Evolutionary conservation across 2,888 invertebrate species (phyloP).

Genomic region (Tetragonisca angustula): DNA sequence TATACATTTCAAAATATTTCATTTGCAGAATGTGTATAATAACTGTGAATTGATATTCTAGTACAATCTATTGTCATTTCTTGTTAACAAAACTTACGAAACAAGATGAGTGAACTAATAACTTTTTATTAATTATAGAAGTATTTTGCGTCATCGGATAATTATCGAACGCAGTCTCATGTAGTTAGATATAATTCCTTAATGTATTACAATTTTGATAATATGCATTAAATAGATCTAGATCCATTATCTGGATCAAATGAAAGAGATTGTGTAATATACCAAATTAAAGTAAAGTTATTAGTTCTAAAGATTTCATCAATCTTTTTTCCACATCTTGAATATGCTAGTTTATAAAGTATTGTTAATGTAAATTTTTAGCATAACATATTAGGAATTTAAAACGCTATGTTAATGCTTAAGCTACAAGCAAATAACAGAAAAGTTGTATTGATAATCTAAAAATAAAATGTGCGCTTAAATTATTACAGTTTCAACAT

Average conservation of each 20-base stretch:
- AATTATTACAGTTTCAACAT: slow-evolving; percentile 70
- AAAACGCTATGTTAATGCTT: slow-evolving; percentile 64
- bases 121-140: slow-evolving; percentile 46
- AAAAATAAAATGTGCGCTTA: slow-evolving; percentile 71
- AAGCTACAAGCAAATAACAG: slow-evolving; percentile 66
- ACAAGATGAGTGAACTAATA: slow-evolving; percentile 56
- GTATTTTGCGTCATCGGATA: neutral
- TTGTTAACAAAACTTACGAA: slow-evolving; percentile 67
- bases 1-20: slow-evolving; percentile 61
- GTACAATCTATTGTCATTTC: slow-evolving; percentile 58
- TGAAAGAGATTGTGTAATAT: slow-evolving; percentile 24
- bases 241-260: neutral
- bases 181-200: slow-evolving; percentile 5
- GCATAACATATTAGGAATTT: slow-evolving; percentile 57
- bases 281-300: slow-evolving; percentile 59
- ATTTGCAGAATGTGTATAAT: slow-evolving; percentile 50
- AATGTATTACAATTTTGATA: slow-evolving; percentile 28
- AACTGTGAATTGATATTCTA: slow-evolving; percentile 38
- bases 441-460: slow-evolving; percentile 59
- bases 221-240: slow-evolving; percentile 28
- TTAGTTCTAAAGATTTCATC: slow-evolving; percentile 47
- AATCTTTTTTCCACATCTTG: slow-evolving; percentile 51
- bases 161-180: neutral
- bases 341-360: slow-evolving; percentile 50
- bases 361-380: slow-evolving; percentile 61